A percentile compares a stretch with the other conserved stretches of the same genome.
Conservation (phyloP, 2,797 vertebrate species). For the Emydoidea blandingii region DNA sequence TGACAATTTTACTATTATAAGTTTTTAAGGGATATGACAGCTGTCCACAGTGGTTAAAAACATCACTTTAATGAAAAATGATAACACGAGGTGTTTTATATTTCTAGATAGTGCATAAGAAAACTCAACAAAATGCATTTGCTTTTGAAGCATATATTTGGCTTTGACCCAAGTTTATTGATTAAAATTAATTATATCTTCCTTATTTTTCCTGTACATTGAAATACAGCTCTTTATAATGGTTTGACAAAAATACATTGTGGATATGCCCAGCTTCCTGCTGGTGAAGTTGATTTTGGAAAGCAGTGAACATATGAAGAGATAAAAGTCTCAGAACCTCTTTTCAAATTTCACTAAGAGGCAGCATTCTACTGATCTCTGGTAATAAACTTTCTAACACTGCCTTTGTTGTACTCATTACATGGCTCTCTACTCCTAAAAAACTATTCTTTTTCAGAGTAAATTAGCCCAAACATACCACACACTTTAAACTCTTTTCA, state of each 20-base stretch:
- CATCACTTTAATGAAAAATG: slow-evolving; percentile 77
- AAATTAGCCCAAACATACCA: slow-evolving; percentile 56
- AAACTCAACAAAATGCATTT: slow-evolving; percentile 34
- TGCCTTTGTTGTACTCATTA: slow-evolving; percentile 40
- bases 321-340: slow-evolving; percentile 81
- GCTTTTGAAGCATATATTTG: slow-evolving; percentile 6
- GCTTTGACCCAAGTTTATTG: background rate
- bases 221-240: background rate
- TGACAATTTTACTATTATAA: slow-evolving; percentile 78
- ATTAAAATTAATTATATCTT: slow-evolving; percentile 18
- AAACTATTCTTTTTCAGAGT: slow-evolving; percentile 63
- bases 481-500: slow-evolving; percentile 53
- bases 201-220: background rate
- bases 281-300: slow-evolving; percentile 77
- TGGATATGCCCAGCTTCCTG: slow-evolving; percentile 58
- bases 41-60: slow-evolving; percentile 74
- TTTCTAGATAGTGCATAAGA: slow-evolving; percentile 62
- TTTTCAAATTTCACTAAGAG: slow-evolving; percentile 85
- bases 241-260: slow-evolving; percentile 71
- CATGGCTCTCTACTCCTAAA: background rate
- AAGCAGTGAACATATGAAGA: slow-evolving; percentile 72
- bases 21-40: slow-evolving; percentile 77
- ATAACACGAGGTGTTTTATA: slow-evolving; percentile 54
- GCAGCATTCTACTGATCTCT: slow-evolving; percentile 76
- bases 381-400: slow-evolving; percentile 80